A percentile compares a stretch with the other conserved stretches of the same genome.
These are phyloP conservation scores for Amphiprion clarkii DNA, from an alignment of 2,797 vertebrate species.

Conservation along the genomic window DNA sequence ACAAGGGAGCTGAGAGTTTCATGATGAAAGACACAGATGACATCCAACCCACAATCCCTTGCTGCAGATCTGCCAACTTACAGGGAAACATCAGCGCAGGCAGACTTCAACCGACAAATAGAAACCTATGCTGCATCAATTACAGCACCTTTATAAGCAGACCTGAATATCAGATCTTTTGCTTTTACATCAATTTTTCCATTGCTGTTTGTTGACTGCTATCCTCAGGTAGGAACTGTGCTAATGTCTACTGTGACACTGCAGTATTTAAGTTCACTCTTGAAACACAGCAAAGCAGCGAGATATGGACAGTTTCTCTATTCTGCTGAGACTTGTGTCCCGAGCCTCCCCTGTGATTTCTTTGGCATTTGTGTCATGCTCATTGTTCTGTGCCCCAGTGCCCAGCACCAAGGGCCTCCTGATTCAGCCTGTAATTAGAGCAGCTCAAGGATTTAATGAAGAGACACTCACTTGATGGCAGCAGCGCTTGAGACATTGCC, in stretches of 20 bases:
- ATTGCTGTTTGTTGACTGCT: neutral
- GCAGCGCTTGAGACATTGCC: constrained; percentile 81
- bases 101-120: constrained; percentile 32
- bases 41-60: constrained; percentile 80
- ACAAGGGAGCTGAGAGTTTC: constrained; percentile 81
- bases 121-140: constrained; percentile 37
- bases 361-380: constrained; percentile 69
- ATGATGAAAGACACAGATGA: constrained; percentile 81
- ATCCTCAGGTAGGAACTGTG: neutral
- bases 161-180: constrained; percentile 12
- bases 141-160: constrained; percentile 1
- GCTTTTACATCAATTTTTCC: constrained; percentile 3
- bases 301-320: constrained; percentile 27
- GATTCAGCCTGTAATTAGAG: constrained; percentile 79
- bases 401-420: constrained; percentile 61
- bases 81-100: constrained; percentile 38
- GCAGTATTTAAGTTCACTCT: constrained; percentile 24
- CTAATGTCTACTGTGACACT: constrained; percentile 16
- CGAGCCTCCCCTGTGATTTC: constrained; percentile 33
- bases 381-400: constrained; percentile 71
- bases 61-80: constrained; percentile 67
- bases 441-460: constrained; percentile 84
- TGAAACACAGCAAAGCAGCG: constrained; percentile 25
- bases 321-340: constrained; percentile 28
- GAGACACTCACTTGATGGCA: constrained; percentile 80